Evolutionary conservation across 2,797 vertebrate species (phyloP), one percentile per base, ranked within the genome.

Genomic region (Garrulus glandarius): DNA sequence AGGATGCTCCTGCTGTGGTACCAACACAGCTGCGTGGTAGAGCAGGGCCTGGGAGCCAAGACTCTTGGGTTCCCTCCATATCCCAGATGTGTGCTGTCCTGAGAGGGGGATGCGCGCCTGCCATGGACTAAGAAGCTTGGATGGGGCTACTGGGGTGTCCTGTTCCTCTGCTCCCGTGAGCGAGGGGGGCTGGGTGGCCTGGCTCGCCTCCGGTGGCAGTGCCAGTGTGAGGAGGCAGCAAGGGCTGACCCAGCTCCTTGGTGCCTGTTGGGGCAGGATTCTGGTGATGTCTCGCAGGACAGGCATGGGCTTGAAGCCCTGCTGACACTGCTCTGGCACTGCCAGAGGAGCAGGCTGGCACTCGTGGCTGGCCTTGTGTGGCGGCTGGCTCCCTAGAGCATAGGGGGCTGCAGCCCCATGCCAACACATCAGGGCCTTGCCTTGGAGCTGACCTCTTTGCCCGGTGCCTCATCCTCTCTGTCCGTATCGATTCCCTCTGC

Each of bases 401-500:
- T 0, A 6, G 9, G 6, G 37, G 50, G 13, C 50, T 77, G 71
- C n/a, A 72, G 75, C 52, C 20, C 15, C 23, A 6, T 2, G 9
- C 30, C 27, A 71, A 2, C 1, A 6, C 10, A 29, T n/a, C 6
- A 7, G 24, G 24, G 11, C 75, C 27, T 22, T 46, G 47, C n/a
- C 70, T 59, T 5, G 2, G 67, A 78, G 63, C 55, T 22, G 46
- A 49, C 0, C 10, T 24, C 7, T 69, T n/a, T 56, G 32, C 43
- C 53, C 18, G 4, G 21, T 36, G 50, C 37, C 50, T 56, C 57
- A 37, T 43, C 47, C 50, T 79, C 44, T 43, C 18, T 7, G 4
- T 27, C 50, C 0, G 0, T 21, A 41, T 26, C 0, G 0, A 41
- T 70, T 87, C 9, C 11, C 9, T 32, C 50, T 65, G 36, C 27